A percentile compares a stretch with the other conserved stretches of the same genome.
Evolutionary conservation across 2,888 invertebrate species (phyloP).

Genomic region (Caenorhabditis angaria): DNA sequence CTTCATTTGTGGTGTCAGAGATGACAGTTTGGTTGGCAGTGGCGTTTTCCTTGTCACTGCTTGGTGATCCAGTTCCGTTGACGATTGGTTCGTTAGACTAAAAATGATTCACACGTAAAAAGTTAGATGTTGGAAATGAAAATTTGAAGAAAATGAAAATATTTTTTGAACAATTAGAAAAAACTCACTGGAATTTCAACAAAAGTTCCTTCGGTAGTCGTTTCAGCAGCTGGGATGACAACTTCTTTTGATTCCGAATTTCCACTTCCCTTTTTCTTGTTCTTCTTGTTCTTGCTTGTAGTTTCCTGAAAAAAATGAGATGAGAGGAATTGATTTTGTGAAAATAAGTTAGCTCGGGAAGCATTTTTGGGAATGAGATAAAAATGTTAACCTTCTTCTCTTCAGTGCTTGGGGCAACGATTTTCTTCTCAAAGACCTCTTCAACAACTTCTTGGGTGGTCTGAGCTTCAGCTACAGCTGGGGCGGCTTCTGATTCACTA

Average conservation of each 20-base stretch:
- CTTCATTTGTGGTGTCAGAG: constrained; percentile 15
- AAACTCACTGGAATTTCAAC: constrained; percentile 35
- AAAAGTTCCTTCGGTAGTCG: constrained; percentile 18
- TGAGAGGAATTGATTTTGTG: background rate
- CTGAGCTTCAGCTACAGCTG: constrained; percentile 22
- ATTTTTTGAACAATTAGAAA: background rate
- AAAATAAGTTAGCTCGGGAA: background rate
- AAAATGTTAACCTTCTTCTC: constrained; percentile 10
- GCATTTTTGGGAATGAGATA: constrained; percentile 7
- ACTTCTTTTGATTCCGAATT: constrained; percentile 34
- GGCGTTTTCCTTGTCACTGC: constrained; percentile 45
- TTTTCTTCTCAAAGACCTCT: constrained; percentile 41
- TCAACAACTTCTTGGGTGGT: constrained; percentile 24
- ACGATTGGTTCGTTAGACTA: constrained; percentile 9
- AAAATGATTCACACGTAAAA: background rate
- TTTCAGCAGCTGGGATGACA: constrained; percentile 14
- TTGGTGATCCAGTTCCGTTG: constrained; percentile 32
- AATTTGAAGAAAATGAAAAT: background rate
- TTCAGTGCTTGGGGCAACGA: constrained; percentile 21
- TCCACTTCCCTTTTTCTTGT: constrained; percentile 41
- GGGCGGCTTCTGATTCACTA: constrained; percentile 16
- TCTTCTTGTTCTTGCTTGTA: constrained; percentile 31
- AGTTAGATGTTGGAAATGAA: background rate
- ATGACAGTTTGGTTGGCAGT: background rate
- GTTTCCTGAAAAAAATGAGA: constrained; percentile 25